phyloP scores from a whole-genome alignment of 2,797 vertebrate species.

The Margarornis squamiger region DNA sequence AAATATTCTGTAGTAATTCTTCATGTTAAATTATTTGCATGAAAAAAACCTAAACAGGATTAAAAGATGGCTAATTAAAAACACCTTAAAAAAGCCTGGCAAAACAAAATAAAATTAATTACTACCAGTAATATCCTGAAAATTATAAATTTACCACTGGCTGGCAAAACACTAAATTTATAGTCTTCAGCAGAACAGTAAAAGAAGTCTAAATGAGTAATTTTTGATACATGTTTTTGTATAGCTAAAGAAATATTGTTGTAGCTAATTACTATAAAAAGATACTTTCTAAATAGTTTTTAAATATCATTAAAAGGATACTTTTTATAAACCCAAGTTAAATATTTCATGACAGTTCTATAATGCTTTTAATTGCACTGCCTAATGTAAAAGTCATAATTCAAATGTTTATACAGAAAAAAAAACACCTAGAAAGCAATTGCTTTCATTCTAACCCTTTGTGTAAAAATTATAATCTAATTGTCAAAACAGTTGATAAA shows the following conservation, averaged over 20 bases:
- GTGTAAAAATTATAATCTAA: constrained; percentile 12
- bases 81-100: not conserved
- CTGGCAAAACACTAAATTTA: not conserved
- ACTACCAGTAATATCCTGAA: not conserved
- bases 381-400: not conserved
- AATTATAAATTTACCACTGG: not conserved
- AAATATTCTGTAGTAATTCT: not conserved
- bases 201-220: not conserved
- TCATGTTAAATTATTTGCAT: not conserved
- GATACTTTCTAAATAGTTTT: not conserved
- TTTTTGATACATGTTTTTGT: not conserved
- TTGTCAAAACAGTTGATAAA: constrained; percentile 49
- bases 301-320: not conserved
- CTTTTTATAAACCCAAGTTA: not conserved
- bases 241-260: not conserved
- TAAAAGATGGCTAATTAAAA: not conserved
- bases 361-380: not conserved
- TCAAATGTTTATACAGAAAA: not conserved
- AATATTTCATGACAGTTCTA: not conserved
- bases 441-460: not conserved
- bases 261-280: not conserved
- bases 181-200: not conserved
- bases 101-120: not conserved
- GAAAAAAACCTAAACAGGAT: not conserved
- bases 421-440: not conserved